Conservation (phyloP, 1,140 invertebrate genomes). For the Drosophila albomicans region DNA sequence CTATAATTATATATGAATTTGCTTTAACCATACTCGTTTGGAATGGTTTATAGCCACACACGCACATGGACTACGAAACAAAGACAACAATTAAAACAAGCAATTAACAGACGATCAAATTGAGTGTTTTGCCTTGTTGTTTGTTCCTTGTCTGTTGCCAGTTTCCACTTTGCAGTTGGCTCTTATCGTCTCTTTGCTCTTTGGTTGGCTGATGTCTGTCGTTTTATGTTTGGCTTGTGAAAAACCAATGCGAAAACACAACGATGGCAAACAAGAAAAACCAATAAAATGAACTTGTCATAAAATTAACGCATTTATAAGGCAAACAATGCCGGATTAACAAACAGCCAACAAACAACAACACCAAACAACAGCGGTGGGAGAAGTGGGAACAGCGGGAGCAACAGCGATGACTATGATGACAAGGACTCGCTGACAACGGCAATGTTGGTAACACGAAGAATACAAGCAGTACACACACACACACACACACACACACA, state of each 20-base stretch:
- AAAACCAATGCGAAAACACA: constrained; percentile 42
- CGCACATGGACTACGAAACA: constrained; percentile 24
- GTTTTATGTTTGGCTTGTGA: constrained; percentile 65
- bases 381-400: constrained; percentile 4
- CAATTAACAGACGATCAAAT: constrained; percentile 79
- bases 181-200: background rate
- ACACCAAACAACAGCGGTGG: background rate
- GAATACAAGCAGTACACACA: constrained; percentile 35
- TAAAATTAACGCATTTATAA: constrained; percentile 83
- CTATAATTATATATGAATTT: constrained; percentile 8
- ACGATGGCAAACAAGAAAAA: constrained; percentile 74
- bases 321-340: constrained; percentile 79
- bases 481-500: constrained; percentile 24
- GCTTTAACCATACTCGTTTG: constrained; percentile 27
- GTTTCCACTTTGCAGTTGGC: constrained; percentile 1
- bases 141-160: constrained; percentile 49
- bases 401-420: constrained; percentile 25
- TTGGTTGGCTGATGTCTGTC: constrained; percentile 11
- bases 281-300: constrained; percentile 83
- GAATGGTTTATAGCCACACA: constrained; percentile 24
- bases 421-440: constrained; percentile 41
- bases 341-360: constrained; percentile 67
- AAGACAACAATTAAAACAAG: constrained; percentile 73
- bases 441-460: constrained; percentile 18
- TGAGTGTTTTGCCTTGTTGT: constrained; percentile 64